phyloP scores from a whole-genome alignment of 64 coral and sea anemone species.

The Pachyseris speciosa region DNA sequence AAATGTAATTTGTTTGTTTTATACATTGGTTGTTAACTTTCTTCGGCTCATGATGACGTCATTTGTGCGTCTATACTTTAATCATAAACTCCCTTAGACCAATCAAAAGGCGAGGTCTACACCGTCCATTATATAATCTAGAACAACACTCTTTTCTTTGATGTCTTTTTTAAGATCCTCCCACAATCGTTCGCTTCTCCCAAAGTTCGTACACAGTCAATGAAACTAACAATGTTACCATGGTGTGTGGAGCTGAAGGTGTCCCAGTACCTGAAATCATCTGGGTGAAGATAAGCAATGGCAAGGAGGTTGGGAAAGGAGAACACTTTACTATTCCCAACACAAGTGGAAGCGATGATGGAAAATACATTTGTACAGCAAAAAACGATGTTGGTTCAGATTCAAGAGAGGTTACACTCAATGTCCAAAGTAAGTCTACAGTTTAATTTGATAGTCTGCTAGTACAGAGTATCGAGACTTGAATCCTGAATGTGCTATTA shows the following conservation, averaged over 20 bases:
- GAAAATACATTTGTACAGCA: conserved; percentile 65
- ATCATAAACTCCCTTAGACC: too few species aligned
- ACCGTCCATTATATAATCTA: too few species aligned
- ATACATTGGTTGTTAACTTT: too few species aligned
- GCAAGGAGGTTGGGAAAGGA: conserved; percentile 7
- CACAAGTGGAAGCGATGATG: conserved; percentile 57
- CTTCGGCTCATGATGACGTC: too few species aligned
- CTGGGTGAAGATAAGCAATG: conserved; percentile 52
- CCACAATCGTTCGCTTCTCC: conserved; percentile 48
- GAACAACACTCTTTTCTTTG: not conserved
- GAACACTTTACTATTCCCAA: conserved; percentile 30
- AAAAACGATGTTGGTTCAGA: conserved; percentile 60
- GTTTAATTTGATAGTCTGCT: too few species aligned
- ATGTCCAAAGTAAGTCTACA: conserved; percentile 73
- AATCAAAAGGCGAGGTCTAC: too few species aligned
- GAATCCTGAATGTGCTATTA: too few species aligned
- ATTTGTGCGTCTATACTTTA: too few species aligned
- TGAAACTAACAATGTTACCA: conserved; percentile 25
- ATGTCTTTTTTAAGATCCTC: conserved; percentile 38
- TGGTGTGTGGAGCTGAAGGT: conserved; percentile 72
- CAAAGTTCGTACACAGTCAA: conserved; percentile 37
- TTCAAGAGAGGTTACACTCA: conserved; percentile 7
- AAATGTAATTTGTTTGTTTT: too few species aligned
- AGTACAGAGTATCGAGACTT: too few species aligned
- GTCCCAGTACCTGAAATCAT: conserved; percentile 65